Evolutionary conservation across 92 coral and sea anemone genomes (phyloP).

Genomic region (Phenganax subtilis): DNA sequence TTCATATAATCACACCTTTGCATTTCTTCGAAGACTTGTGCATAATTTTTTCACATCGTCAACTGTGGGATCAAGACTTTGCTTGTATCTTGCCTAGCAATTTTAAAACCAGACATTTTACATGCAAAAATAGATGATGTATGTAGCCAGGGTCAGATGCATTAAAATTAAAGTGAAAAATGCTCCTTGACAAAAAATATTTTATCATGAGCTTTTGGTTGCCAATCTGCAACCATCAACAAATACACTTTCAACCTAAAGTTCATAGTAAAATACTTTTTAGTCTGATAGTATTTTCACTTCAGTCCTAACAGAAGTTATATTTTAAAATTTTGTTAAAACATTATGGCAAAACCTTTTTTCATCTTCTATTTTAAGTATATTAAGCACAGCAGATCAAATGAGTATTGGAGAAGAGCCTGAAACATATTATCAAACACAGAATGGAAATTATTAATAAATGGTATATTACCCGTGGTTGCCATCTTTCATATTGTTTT

Average conservation of each 20-base stretch:
- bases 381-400: no score
- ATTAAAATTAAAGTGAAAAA: no score
- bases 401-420: no score
- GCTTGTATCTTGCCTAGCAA: slow-evolving; percentile 82
- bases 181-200: no score
- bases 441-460: neutral
- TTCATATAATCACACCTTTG: slow-evolving; percentile 58
- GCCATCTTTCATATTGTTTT: slow-evolving; percentile 98
- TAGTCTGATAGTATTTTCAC: no score
- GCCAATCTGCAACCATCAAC: no score
- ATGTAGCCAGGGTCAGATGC: neutral
- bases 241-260: neutral
- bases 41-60: slow-evolving; percentile 92
- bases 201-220: no score
- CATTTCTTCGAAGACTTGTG: slow-evolving; percentile 85
- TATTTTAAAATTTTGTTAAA: no score
- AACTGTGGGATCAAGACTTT: slow-evolving; percentile 73
- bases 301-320: no score
- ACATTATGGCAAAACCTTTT: no score
- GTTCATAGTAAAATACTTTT: neutral
- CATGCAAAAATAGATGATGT: neutral
- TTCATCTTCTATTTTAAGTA: no score
- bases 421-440: neutral
- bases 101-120: neutral
- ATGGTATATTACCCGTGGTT: slow-evolving; percentile 68